Percentiles rank a stretch among this genome's conserved stretches.
Evolutionary conservation across 2,113 vertebrate genomes (phyloP).

Genomic region (Aplodontia rufa): DNA sequence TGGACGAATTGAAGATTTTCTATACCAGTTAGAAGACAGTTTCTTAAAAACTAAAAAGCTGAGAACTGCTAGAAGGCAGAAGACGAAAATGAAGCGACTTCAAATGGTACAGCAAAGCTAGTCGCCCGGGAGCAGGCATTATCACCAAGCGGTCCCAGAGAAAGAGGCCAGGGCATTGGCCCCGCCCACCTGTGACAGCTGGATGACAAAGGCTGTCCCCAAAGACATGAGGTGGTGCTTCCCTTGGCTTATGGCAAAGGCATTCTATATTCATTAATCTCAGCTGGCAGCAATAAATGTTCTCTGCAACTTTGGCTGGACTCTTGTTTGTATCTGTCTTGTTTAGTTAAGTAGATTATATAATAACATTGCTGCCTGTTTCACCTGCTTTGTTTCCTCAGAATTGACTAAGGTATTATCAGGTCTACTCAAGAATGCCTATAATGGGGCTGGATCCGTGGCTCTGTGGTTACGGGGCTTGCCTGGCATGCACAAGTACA

Average conservation of each 20-base stretch:
- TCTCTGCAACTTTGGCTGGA: slow-evolving; percentile 61
- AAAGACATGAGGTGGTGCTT: slow-evolving; percentile 56
- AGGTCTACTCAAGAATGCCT: background rate
- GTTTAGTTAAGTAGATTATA: slow-evolving; percentile 68
- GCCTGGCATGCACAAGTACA: too few relatives aligned
- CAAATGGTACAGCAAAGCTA: slow-evolving; percentile 64
- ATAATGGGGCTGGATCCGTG: too few relatives aligned
- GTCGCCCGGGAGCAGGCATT: background rate
- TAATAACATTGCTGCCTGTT: slow-evolving; percentile 1
- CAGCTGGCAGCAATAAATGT: slow-evolving; percentile 82
- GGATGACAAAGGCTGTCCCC: slow-evolving; percentile 32
- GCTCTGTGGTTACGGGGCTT: too few relatives aligned
- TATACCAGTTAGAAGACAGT: slow-evolving; percentile 83
- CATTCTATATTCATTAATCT: slow-evolving; percentile 73
- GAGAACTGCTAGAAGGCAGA: slow-evolving; percentile 76
- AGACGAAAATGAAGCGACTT: slow-evolving; percentile 76
- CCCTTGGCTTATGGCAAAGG: slow-evolving; percentile 56
- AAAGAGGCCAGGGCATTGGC: background rate
- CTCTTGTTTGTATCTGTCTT: slow-evolving; percentile 75
- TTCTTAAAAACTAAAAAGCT: slow-evolving; percentile 83
- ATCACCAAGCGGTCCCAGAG: background rate
- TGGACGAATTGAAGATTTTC: slow-evolving; percentile 84
- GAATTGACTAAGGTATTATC: background rate
- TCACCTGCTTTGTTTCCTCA: slow-evolving; percentile 9
- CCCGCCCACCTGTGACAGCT: slow-evolving; percentile 34